Evolutionary conservation across 2,113 vertebrate species (phyloP).

Genomic region (Formicarius rufipectus): DNA sequence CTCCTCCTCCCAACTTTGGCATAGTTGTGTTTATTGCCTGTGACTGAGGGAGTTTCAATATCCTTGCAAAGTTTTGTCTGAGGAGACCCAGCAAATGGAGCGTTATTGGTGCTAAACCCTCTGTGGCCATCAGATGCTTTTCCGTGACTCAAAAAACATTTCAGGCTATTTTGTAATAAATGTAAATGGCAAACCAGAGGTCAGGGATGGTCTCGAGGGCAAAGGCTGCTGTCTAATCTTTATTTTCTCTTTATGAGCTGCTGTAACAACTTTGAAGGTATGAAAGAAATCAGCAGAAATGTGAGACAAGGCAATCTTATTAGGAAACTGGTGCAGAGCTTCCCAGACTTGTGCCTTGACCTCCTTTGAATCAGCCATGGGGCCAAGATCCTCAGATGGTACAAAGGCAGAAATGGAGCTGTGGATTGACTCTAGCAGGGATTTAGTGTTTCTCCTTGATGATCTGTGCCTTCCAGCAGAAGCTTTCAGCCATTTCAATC

Average conservation of each 20-base stretch:
- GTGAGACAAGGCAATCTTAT: constrained; percentile 39
- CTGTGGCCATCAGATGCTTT: constrained; percentile 45
- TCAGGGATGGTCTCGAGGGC: constrained; percentile 63
- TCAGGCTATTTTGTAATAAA: constrained; percentile 59
- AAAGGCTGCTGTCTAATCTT: constrained; percentile 57
- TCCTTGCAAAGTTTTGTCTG: constrained; percentile 40
- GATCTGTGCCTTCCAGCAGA: not conserved
- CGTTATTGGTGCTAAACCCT: constrained; percentile 37
- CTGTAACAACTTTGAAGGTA: constrained; percentile 51
- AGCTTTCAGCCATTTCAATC: constrained; percentile 18
- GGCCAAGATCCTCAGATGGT: not conserved
- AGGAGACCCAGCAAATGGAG: not conserved
- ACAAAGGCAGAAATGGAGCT: not conserved
- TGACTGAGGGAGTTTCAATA: constrained; percentile 55
- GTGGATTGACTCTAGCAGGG: not conserved
- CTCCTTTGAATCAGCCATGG: not conserved
- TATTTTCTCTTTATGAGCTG: constrained; percentile 63
- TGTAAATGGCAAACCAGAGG: constrained; percentile 61
- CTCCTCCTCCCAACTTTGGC: constrained; percentile 49
- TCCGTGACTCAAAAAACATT: constrained; percentile 27
- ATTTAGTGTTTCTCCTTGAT: not conserved
- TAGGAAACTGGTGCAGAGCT: constrained; percentile 43
- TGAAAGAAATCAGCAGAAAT: constrained; percentile 62
- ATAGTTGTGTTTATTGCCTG: constrained; percentile 66
- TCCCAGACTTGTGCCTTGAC: constrained; percentile 44